Conservation (phyloP, 2,888 invertebrate genomes). For the Seira musarum region DNA sequence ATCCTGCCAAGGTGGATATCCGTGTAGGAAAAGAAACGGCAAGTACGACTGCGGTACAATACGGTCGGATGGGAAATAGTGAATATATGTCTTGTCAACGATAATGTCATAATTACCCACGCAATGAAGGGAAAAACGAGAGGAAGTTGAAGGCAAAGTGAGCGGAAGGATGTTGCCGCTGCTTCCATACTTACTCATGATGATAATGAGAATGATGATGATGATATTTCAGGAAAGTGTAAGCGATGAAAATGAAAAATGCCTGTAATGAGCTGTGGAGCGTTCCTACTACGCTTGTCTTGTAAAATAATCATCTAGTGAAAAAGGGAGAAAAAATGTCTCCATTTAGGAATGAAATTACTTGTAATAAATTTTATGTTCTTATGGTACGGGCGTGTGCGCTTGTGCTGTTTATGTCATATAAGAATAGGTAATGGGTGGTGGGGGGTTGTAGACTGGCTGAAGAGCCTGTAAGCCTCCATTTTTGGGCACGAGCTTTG, state of each 20-base stretch:
- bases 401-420: constrained; percentile 63
- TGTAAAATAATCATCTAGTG: neutral
- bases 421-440: constrained; percentile 67
- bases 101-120: constrained; percentile 12
- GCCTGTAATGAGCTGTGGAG: constrained; percentile 17
- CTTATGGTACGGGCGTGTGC: neutral
- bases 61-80: neutral
- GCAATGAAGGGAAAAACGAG: constrained; percentile 13
- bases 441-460: constrained; percentile 69
- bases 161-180: neutral
- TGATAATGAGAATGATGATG: neutral
- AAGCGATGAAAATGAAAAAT: constrained; percentile 13
- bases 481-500: constrained; percentile 69
- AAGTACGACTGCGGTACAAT: neutral
- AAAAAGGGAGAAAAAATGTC: neutral
- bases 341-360: constrained; percentile 17
- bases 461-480: constrained; percentile 68
- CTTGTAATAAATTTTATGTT: constrained; percentile 2
- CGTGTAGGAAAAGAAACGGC: neutral
- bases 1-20: neutral
- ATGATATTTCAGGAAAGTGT: neutral
- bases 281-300: neutral
- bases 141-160: constrained; percentile 6
- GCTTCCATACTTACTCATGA: neutral
- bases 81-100: constrained; percentile 3